A percentile compares a stretch with the other conserved stretches of the same genome.
Evolutionary conservation across 2,888 invertebrate genomes (phyloP).

Genomic region (Agonum fuliginosum): DNA sequence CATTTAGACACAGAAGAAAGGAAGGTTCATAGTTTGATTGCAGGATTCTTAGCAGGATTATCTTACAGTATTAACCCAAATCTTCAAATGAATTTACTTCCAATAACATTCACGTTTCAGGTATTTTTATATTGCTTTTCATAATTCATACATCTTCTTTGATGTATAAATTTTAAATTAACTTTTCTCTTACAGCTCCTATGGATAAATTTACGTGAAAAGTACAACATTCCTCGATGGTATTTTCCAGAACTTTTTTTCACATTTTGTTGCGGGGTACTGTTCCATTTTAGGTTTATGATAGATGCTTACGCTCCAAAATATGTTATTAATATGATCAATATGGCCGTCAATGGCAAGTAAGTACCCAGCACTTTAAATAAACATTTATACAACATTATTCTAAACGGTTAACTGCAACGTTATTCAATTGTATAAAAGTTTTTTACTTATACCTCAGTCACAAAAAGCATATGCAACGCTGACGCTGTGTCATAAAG

Average conservation of each 20-base stretch:
- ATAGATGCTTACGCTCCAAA: constrained; percentile 6
- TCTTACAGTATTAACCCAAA: constrained; percentile 34
- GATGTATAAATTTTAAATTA: no score
- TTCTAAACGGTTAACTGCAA: no score
- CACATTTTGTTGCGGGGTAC: neutral
- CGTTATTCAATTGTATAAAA: no score
- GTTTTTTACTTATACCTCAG: no score
- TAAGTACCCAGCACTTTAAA: constrained; percentile 22
- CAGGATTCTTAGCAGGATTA: constrained; percentile 45
- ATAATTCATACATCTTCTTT: neutral
- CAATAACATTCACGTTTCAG: constrained; percentile 27
- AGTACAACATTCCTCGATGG: constrained; percentile 43
- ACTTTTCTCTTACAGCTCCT: no score
- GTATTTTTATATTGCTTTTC: constrained; percentile 9
- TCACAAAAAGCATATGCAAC: no score
- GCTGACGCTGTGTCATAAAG: no score
- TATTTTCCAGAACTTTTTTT: constrained; percentile 22
- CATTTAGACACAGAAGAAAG: neutral
- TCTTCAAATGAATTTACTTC: constrained; percentile 37
- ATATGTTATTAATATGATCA: constrained; percentile 14
- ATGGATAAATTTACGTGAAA: constrained; percentile 20
- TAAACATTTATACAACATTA: neutral
- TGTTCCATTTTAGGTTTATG: constrained; percentile 27
- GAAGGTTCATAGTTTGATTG: constrained; percentile 14
- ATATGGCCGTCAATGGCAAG: neutral